phyloP scores from a whole-genome alignment of 2,113 vertebrate genomes.

The Tauraco erythrolophus region DNA sequence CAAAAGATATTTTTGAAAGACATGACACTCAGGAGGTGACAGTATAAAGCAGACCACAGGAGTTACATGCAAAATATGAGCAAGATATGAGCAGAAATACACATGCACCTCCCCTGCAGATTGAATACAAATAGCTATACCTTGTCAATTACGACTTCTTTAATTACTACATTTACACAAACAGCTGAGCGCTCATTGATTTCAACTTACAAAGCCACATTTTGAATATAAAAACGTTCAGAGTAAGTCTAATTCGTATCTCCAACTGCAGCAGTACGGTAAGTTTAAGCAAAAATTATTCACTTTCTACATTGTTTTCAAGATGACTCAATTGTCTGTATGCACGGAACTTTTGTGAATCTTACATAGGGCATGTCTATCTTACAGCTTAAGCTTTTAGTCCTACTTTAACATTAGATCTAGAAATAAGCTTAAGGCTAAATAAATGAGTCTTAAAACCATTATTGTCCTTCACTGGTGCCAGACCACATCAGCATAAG shows the following conservation, averaged over 20 bases:
- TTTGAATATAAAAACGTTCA: neutral
- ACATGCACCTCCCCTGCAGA: neutral
- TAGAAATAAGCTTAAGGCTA: neutral
- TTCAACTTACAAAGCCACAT: neutral
- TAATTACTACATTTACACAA: neutral
- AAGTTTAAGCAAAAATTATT: neutral
- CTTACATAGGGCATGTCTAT: neutral
- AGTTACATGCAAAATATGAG: neutral
- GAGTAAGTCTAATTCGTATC: neutral
- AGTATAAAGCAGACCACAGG: neutral
- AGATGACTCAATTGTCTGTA: neutral
- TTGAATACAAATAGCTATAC: neutral
- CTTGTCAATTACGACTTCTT: neutral
- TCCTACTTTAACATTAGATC: neutral
- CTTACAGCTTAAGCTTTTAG: neutral
- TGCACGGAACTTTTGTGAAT: neutral
- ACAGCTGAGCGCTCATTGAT: neutral
- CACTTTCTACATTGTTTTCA: neutral
- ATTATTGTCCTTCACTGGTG: neutral
- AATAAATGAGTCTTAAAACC: conserved; percentile 1
- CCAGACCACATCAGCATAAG: neutral
- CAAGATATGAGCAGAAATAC: too few species aligned
- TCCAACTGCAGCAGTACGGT: neutral
- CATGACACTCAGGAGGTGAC: neutral
- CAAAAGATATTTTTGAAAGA: neutral